Base-by-base conservation (phyloP, 1,140 invertebrate species). In the Atta texana region DNA sequence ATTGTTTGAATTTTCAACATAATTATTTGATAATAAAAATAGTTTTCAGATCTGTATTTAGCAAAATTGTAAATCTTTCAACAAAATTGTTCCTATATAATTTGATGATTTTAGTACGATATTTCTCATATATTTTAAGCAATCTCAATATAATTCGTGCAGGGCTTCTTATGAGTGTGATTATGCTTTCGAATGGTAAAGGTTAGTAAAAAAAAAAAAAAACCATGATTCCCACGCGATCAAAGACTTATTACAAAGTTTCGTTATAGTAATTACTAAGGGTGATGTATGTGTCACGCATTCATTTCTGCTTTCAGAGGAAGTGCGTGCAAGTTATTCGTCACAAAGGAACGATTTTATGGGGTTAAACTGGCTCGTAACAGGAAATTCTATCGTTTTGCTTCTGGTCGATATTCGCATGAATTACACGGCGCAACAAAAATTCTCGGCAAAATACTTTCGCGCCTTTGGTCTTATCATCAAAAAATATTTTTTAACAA, bases 361-460 rank as follows among this genome's bases (percentile, higher is more conserved):
- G 39, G 44, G 28, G 39, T 44, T 49, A 74, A 84, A 84, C 74
- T 84, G 72, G 69, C 69, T 61, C 69, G 69, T 75, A 84, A 84
- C 80, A 84, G 69, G 80, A 84, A 84, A 84, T 84, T 75, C 14
- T 74, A 75, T 63, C 69, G 69, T 75, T 49, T 61, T 75, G 39
- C 28, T 63, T 51, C 8, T 39, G 39, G 14, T 84, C 80, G 80
- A 84, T 84, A 74, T 61, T 34, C 39, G 39, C 55, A 63, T 84
- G 55, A 63, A 74, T 84, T 63, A 75, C 34, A 10, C 12, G 44
- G 28, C n/a, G n/a, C 28, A 10, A 39, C 34, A 31, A 61, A 61
- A 74, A 51, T 74, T 74, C 18, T 3, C 14, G n/a, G 24, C 44
- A 61, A 61, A 24, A 49, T 74, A 34, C 21, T 57, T 72, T 44